A percentile compares a stretch with the other conserved stretches of the same genome.
Conservation (phyloP, 2,113 vertebrate species). For the Xiphias gladius region DNA sequence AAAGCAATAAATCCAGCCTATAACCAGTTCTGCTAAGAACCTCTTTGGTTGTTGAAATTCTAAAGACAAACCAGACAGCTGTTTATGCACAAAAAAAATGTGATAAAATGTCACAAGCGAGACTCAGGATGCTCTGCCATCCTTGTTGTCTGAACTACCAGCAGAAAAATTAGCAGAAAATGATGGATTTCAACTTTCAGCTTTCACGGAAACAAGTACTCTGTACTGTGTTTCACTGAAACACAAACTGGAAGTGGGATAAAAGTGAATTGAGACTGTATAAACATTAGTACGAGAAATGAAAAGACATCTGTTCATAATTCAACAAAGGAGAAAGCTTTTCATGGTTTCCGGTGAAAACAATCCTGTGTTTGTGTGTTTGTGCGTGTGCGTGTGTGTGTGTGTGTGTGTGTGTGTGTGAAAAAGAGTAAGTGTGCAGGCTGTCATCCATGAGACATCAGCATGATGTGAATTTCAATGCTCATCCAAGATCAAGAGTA, state of each 20-base stretch:
- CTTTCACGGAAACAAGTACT: neutral
- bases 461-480: neutral
- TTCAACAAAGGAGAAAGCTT: conserved; percentile 54
- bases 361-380: neutral
- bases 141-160: too few relatives aligned
- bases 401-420: neutral
- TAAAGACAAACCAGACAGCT: too few relatives aligned
- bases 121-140: too few relatives aligned
- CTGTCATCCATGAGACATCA: too few relatives aligned
- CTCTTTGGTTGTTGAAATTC: too few relatives aligned
- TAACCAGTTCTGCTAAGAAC: too few relatives aligned
- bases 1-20: neutral
- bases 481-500: neutral
- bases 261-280: conserved; percentile 51
- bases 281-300: conserved; percentile 21
- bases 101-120: neutral
- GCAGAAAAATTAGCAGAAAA: too few relatives aligned
- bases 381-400: neutral
- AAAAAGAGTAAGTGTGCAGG: neutral
- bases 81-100: neutral
- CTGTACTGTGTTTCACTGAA: conserved; percentile 12
- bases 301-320: conserved; percentile 42
- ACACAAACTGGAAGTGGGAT: conserved; percentile 38
- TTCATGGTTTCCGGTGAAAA: conserved; percentile 3
- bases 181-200: too few relatives aligned